Conservation (phyloP, 2,888 invertebrate genomes). For the Pasiphila rectangulata region DNA sequence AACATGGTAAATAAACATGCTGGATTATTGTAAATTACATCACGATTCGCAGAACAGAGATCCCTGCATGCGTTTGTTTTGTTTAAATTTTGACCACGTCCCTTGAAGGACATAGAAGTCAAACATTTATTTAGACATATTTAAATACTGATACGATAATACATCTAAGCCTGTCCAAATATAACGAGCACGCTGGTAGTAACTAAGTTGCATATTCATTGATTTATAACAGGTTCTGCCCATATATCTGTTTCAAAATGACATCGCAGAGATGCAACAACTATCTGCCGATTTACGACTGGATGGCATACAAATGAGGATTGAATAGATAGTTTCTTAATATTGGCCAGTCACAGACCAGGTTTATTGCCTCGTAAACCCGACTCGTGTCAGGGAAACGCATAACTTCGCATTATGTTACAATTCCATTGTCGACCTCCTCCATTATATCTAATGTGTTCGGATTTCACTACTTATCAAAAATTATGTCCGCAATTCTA, state of each 20-base stretch:
- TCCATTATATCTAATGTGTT: constrained; percentile 38
- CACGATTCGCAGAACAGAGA: constrained; percentile 6
- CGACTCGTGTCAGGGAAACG: constrained; percentile 64
- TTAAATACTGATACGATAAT: too few species aligned
- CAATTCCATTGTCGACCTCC: constrained; percentile 52
- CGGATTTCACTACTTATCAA: constrained; percentile 26
- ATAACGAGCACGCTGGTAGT: constrained; percentile 26
- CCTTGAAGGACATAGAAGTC: not conserved
- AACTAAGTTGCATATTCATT: constrained; percentile 26
- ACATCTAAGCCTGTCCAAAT: constrained; percentile 26
- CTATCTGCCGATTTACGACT: constrained; percentile 62
- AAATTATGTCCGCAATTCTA: constrained; percentile 23
- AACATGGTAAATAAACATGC: constrained; percentile 28
- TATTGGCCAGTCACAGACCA: constrained; percentile 61
- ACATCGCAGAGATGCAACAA: constrained; percentile 37
- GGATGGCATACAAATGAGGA: constrained; percentile 62
- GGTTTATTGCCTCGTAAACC: constrained; percentile 71
- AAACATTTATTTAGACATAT: too few species aligned
- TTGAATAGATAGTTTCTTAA: constrained; percentile 53
- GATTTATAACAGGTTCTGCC: constrained; percentile 24
- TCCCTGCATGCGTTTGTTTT: not conserved
- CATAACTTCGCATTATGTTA: constrained; percentile 69
- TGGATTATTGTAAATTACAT: constrained; percentile 15
- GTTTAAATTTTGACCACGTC: constrained; percentile 10
- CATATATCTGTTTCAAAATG: constrained; percentile 33